These are phyloP conservation scores for Danio kyathit DNA, from an alignment of 2,797 vertebrate species.

Conservation along the genomic window DNA sequence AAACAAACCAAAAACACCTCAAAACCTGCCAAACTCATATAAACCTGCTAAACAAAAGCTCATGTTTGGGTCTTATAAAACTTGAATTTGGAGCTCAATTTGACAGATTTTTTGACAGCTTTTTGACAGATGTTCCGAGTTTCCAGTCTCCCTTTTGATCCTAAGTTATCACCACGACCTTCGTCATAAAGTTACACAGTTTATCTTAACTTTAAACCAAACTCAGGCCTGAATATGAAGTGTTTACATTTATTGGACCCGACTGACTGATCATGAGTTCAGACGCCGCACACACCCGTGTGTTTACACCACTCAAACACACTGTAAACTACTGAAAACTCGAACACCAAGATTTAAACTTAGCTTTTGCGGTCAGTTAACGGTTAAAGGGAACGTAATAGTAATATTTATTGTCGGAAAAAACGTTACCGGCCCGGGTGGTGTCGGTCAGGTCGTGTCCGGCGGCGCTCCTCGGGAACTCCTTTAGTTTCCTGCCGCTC, in stretches of 20 bases:
- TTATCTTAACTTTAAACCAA: neutral
- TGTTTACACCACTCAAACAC: conserved; percentile 21
- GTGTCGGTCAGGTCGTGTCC: conserved; percentile 96
- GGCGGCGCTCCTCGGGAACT: conserved; percentile 92
- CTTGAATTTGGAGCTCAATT: neutral
- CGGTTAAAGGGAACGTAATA: neutral
- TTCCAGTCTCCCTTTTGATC: neutral
- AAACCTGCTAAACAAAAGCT: neutral
- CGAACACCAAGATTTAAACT: neutral
- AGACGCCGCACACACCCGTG: conserved; percentile 11
- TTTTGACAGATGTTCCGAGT: neutral
- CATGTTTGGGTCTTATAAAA: neutral
- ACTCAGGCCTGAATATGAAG: neutral
- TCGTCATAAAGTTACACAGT: neutral
- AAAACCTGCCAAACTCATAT: neutral
- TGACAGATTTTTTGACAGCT: conserved; percentile 12
- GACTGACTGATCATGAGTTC: neutral
- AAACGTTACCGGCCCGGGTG: conserved; percentile 86
- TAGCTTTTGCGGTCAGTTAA: neutral
- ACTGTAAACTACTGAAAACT: neutral
- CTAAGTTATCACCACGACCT: neutral
- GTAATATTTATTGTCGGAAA: conserved; percentile 36
- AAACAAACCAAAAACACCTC: too few relatives aligned
- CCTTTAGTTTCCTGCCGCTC: conserved; percentile 97
- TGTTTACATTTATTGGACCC: neutral